phyloP scores from a whole-genome alignment of 2,113 vertebrate species.

The Nothoprocta pentlandii region DNA sequence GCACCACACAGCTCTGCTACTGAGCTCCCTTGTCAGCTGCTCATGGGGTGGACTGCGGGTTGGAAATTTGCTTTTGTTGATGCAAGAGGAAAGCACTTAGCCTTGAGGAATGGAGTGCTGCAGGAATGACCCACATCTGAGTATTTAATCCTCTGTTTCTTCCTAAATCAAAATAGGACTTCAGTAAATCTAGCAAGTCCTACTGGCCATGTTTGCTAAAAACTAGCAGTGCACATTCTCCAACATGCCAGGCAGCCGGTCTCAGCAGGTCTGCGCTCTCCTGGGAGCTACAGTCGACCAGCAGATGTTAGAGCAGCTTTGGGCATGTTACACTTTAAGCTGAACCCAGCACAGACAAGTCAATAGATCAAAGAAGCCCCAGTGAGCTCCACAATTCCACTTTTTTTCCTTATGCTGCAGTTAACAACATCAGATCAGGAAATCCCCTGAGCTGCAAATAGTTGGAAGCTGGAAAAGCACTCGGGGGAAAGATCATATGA shows the following conservation, averaged over 20 bases:
- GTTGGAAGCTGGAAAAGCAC: conserved; percentile 48
- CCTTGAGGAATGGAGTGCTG: not conserved
- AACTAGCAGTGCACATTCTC: not conserved
- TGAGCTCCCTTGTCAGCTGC: not conserved
- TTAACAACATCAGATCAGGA: conserved; percentile 37
- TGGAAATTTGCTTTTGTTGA: not conserved
- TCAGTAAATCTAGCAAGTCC: not conserved
- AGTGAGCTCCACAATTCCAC: conserved; percentile 10
- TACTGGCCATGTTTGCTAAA: not conserved
- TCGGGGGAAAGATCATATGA: conserved; percentile 1
- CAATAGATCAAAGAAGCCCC: conserved; percentile 27
- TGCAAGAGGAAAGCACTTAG: not conserved
- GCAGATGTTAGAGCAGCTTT: conserved; percentile 1
- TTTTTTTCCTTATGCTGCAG: not conserved
- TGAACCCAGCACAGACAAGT: conserved; percentile 15
- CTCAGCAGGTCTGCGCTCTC: not conserved
- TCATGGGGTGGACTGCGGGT: accelerated
- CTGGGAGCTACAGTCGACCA: not conserved
- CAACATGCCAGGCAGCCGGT: not conserved
- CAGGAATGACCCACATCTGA: not conserved
- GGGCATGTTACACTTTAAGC: not conserved
- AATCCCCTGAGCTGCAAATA: conserved; percentile 50
- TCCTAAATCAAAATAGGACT: not conserved
- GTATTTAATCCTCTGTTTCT: not conserved
- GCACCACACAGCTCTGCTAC: not conserved